Percentiles rank a stretch among this genome's conserved stretches.
Evolutionary conservation across 2,113 vertebrate genomes (phyloP).

Genomic region (Mustela lutreola): DNA sequence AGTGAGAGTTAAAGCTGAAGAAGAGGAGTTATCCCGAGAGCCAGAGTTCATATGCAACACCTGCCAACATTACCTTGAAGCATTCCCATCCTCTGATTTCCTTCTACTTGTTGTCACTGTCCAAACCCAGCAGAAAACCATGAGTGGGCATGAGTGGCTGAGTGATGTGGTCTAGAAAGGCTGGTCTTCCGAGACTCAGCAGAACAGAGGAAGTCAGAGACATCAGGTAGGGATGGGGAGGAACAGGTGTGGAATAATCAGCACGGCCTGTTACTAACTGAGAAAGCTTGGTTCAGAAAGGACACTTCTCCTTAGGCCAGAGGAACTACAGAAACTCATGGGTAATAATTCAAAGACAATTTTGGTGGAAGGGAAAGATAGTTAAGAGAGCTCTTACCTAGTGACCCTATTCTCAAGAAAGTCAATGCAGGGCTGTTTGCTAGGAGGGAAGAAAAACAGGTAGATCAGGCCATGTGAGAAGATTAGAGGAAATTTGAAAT

Average conservation of each 20-base stretch:
- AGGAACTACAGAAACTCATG: neutral
- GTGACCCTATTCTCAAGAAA: neutral
- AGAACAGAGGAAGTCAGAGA: neutral
- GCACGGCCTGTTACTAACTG: neutral
- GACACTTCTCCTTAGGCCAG: neutral
- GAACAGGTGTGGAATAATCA: neutral
- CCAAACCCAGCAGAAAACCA: neutral
- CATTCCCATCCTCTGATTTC: neutral
- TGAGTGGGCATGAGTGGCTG: neutral
- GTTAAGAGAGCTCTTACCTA: neutral
- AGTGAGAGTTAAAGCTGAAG: neutral
- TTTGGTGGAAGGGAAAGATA: neutral
- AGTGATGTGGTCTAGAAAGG: neutral
- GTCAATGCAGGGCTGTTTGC: neutral
- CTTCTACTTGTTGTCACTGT: neutral
- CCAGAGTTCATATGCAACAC: neutral
- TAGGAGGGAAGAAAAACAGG: neutral
- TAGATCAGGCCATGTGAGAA: neutral
- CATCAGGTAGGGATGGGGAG: neutral
- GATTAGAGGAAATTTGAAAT: neutral
- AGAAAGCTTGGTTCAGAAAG: neutral
- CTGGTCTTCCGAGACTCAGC: neutral
- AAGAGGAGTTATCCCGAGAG: neutral
- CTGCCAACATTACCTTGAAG: neutral
- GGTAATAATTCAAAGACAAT: neutral